Base-by-base conservation (phyloP, 2,888 invertebrate genomes). In the Sepiola atlantica region DNA sequence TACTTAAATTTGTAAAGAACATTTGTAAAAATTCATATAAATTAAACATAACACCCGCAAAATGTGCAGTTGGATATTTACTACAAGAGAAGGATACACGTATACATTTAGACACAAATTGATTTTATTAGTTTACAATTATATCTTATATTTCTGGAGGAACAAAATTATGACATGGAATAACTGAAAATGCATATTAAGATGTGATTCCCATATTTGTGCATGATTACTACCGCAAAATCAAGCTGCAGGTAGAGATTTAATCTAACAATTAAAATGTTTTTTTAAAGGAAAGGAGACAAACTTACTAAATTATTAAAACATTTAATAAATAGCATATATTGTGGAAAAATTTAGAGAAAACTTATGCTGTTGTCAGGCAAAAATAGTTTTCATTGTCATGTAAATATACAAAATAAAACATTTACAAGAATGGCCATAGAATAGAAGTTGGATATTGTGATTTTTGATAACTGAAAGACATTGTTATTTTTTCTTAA, bases 401-500 rank as follows among this genome's bases (percentile, higher is more conserved):
- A 77, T 32, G 18, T 77, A 77, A 32, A 77, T 77, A n/a, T 77
- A 77, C 77, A 77, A 77, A 77, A 77, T 77, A 77, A 77, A 16
- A n/a, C 32, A 77, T n/a, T 77, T 77, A 77, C 16, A 77, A 77
- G 16, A 32, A 32, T 77, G n/a, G 32, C n/a, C n/a, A n/a, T n/a
- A 77, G n/a, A n/a, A 28, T n/a, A 77, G n/a, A 77, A 32, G n/a
- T 77, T 77, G 77, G n/a, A 77, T 77, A 77, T 77, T n/a, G 77
- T 77, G n/a, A 77, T 77, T n/a, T 77, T 77, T n/a, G n/a, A 77
- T n/a, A 77, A 77, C 77, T 77, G 77, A 77, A 77, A 77, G 77
- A 77, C 28, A 77, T 77, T 77, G n/a, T 77, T 77, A 77, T 32
- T 14, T 77, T 77, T 77, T 16, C 32, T 77, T 77, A 77, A 77